Percentiles rank a stretch among this genome's conserved stretches.
These are phyloP conservation scores for Osmerus eperlanus DNA, from an alignment of 2,113 vertebrate genomes.

Conservation along the genomic window DNA sequence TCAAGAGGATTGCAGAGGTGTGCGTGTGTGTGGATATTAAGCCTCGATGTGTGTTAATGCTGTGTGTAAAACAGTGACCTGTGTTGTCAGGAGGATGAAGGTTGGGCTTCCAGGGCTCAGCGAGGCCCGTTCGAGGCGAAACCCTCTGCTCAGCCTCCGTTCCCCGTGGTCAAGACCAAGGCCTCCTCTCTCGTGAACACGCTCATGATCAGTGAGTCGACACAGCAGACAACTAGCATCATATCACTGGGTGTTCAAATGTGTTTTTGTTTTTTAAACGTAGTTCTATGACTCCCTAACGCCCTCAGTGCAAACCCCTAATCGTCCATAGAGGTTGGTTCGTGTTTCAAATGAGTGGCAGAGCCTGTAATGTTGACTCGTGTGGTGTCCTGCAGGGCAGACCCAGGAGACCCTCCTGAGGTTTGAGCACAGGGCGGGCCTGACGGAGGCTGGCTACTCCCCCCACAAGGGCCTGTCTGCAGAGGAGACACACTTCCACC, in stretches of 20 bases:
- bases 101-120: background rate
- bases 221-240: background rate
- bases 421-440: constrained; percentile 91
- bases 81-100: constrained; percentile 75
- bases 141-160: constrained; percentile 57
- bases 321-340: background rate
- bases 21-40: background rate
- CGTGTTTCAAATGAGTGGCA: too few species aligned
- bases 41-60: too few species aligned
- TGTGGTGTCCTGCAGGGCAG: constrained; percentile 75
- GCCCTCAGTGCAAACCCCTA: background rate
- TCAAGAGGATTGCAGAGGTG: constrained; percentile 81
- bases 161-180: constrained; percentile 88
- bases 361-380: background rate
- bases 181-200: constrained; percentile 91
- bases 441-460: constrained; percentile 86
- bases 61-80: constrained; percentile 23
- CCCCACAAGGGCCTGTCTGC: constrained; percentile 90
- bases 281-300: background rate
- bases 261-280: background rate
- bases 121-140: constrained; percentile 24
- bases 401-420: constrained; percentile 89
- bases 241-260: too few species aligned
- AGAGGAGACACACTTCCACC: constrained; percentile 87
- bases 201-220: constrained; percentile 88